Base-by-base conservation (phyloP, 2,888 invertebrate genomes). In the Sphecodes monilicornis region DNA sequence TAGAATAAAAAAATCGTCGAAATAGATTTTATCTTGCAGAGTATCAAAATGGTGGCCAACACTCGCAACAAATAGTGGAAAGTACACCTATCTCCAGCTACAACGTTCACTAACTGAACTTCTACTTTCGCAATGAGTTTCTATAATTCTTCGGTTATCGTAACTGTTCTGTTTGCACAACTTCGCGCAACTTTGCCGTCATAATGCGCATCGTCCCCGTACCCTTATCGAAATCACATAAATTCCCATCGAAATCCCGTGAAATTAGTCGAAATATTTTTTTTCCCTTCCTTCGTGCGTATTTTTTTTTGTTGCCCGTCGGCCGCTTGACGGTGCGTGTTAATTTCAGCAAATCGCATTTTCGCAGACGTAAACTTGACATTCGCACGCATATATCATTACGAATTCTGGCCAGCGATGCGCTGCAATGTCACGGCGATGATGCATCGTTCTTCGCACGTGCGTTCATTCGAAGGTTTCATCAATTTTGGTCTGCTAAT, bases 111-210 rank as follows among this genome's bases (percentile, higher is more conserved):
- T 50, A 54, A 76, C 77, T 73, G 60, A 88, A 83, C 81, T 84
- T 66, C 32, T 36, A 36, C 32, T 66, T 78, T 73, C 54, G 81
- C 79, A 84, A 84, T 80, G 79, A 86, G 79, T 85, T 86, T 81
- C 81, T 66, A 76, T 73, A 82, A 86, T 88, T 88, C 86, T 80
- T 80, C 81, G 73, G 79, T 80, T 88, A 89, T 89, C 84, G 73
- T 80, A 76, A 86, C 73, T 70, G 70, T 78, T 70, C 79, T 79
- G 75, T 68, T 88, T 75, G 75, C 68, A 43, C 54, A 80, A 84
- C 75, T 89, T 82, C 66, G 69, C 46, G 66, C 46, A 86, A 89
- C 89, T 86, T 86, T 54, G 76, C 43, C 73, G 41, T 80, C 60
- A 76, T 75, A 72, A 84, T 71, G 79, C 60, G 36, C 75, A 68